Conservation (phyloP, 2,113 vertebrate genomes). For the Brachypodius melanocephalos region DNA sequence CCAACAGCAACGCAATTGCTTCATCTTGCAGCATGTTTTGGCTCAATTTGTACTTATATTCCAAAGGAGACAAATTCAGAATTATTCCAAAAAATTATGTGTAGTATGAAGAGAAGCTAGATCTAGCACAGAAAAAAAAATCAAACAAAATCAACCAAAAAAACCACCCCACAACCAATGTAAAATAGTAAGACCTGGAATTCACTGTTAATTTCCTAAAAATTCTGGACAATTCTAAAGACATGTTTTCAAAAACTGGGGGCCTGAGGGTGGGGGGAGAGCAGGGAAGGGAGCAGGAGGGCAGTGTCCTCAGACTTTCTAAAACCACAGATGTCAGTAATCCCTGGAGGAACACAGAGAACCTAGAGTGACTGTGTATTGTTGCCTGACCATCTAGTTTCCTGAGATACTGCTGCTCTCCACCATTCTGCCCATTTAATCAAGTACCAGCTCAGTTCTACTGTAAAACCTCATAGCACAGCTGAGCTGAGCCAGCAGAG, state of each 20-base stretch:
- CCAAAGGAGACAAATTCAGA: background rate
- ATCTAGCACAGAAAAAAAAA: background rate
- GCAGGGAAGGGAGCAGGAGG: background rate
- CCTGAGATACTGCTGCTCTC: background rate
- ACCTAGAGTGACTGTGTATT: background rate
- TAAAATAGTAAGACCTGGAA: background rate
- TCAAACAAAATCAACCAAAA: background rate
- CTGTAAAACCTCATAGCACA: background rate
- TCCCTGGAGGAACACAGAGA: background rate
- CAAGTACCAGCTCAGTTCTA: background rate
- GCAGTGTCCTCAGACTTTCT: background rate
- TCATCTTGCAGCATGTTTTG: background rate
- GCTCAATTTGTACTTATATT: background rate
- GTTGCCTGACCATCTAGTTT: background rate
- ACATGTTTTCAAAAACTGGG: background rate
- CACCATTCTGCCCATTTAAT: background rate
- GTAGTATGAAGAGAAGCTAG: background rate
- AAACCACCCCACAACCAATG: background rate
- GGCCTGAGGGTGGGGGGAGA: accelerated
- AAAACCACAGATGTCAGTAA: background rate
- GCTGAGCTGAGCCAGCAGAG: background rate
- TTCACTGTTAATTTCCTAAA: background rate
- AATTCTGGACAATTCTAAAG: background rate
- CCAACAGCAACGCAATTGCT: background rate
- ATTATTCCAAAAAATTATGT: background rate